Base-by-base conservation (phyloP, 2,797 vertebrate genomes). In the Chaenodraco wilsoni region DNA sequence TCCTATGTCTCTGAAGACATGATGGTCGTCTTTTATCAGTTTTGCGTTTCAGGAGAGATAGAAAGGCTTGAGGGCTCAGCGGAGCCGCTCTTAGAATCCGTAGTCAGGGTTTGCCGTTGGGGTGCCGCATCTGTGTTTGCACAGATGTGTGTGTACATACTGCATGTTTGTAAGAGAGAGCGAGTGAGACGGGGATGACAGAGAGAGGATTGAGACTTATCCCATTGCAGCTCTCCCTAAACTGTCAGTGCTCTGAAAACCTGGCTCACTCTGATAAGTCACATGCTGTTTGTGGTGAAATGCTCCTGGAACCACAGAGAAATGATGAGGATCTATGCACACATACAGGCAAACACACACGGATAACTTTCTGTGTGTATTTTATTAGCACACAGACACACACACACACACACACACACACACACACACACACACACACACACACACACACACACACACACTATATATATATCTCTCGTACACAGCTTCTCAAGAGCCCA, bases 251-350 rank as follows among this genome's bases (percentile, higher is more conserved):
- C 44, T 75, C 76, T 78, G 74, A 86, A 91, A 89, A 85, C 78
- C 86, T 84, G 88, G 76, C 78, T 72, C 45, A 0, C 67, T 83
- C 77, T 81, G 89, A 89, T 92, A 94, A 94, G 78, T 89, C 77
- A 12, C 69, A 84, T 78, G 79, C 79, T 79, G 87, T 79, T 82
- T 88, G 81, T 66, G 74, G 80, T 51, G 85, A 84, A 81, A 86
- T 59, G 87, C 80, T 74, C 66, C 76, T 65, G 65, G 81, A 85
- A 86, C 88, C 77, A 62, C 64, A 75, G 50, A 72, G 69, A 70
- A 83, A 72, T 70, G 85, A 82, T 79, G 72, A 72, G 74, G 69
- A 87, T 87, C 81, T 85, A 82, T 83, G 85, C 84, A 78, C 63
- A 59, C 79, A 74, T 71, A 65, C 68, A 78, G 72, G 61, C 54